Conservation (phyloP, 1,140 invertebrate species). For the Planococcus citri region DNA sequence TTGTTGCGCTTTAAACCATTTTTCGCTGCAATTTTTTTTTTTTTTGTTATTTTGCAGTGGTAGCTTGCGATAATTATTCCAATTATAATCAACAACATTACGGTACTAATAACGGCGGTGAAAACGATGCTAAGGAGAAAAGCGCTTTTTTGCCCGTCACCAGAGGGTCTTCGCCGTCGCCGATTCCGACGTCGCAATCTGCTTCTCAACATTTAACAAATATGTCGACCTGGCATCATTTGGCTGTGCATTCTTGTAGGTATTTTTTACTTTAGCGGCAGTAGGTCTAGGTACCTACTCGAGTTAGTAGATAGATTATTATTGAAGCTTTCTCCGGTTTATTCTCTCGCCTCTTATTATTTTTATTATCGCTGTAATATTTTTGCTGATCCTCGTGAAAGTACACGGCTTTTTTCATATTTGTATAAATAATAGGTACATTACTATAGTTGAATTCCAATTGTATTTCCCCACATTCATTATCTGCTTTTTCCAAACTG, state of each 20-base stretch:
- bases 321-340: too few species aligned
- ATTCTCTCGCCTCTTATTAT: too few species aligned
- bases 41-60: not conserved
- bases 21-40: not conserved
- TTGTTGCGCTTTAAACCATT: not conserved
- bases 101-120: conserved; percentile 32
- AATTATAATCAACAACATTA: not conserved
- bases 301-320: too few species aligned
- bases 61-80: not conserved
- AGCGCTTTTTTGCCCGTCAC: conserved; percentile 49
- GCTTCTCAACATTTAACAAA: conserved; percentile 41
- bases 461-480: too few species aligned
- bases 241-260: not conserved
- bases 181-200: conserved; percentile 38
- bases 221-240: not conserved
- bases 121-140: conserved; percentile 33
- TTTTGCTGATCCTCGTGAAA: too few species aligned
- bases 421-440: too few species aligned
- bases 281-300: not conserved
- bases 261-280: not conserved
- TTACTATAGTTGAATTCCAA: too few species aligned
- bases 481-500: too few species aligned
- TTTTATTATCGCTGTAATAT: too few species aligned
- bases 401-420: too few species aligned
- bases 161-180: conserved; percentile 42